These are phyloP conservation scores for Kuschelorhynchus macadamiae DNA, from an alignment of 2,888 invertebrate species.

Conservation along the genomic window DNA sequence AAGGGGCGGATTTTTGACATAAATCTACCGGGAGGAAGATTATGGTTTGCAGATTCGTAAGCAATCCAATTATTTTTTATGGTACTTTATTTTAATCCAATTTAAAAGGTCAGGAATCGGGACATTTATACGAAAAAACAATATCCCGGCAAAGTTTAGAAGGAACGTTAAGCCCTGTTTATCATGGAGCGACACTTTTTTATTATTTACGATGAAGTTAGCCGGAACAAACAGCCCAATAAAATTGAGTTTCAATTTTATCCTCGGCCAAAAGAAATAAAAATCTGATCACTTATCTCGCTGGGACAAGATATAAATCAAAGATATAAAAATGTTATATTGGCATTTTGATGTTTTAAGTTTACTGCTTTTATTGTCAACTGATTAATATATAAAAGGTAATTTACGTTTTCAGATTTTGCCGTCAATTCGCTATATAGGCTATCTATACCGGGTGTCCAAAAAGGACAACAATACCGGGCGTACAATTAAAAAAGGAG, in stretches of 20 bases:
- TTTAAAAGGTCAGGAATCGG: neutral
- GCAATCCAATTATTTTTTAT: neutral
- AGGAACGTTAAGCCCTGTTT: constrained; percentile 49
- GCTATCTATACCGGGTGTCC: too few relatives aligned
- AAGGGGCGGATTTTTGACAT: too few relatives aligned
- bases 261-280: constrained; percentile 44
- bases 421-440: too few relatives aligned
- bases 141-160: constrained; percentile 12
- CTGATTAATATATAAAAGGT: too few relatives aligned
- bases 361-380: constrained; percentile 4
- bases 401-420: too few relatives aligned
- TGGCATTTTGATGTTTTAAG: constrained; percentile 31
- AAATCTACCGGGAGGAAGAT: too few relatives aligned
- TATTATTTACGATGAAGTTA: constrained; percentile 53
- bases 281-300: constrained; percentile 56
- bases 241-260: constrained; percentile 53
- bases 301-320: constrained; percentile 53
- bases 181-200: constrained; percentile 50
- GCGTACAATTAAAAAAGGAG: too few relatives aligned
- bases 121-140: constrained; percentile 1
- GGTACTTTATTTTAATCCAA: neutral
- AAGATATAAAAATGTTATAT: constrained; percentile 39
- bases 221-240: constrained; percentile 56
- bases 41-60: neutral
- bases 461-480: too few relatives aligned